These are phyloP conservation scores for Clivina fossor DNA, from an alignment of 2,888 invertebrate species.

Conservation along the genomic window DNA sequence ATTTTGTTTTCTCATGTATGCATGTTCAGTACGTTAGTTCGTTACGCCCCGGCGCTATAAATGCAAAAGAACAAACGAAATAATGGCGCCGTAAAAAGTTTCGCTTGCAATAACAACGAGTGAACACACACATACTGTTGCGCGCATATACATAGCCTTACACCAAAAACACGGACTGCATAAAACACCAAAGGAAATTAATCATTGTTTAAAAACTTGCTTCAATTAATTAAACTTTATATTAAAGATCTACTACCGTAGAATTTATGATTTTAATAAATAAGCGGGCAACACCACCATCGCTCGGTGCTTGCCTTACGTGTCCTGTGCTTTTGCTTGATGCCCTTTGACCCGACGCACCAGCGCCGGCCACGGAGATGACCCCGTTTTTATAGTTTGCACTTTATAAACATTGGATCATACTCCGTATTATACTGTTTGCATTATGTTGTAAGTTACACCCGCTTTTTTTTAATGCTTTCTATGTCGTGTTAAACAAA, in stretches of 20 bases:
- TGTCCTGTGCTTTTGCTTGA: too few species aligned
- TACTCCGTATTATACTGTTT: too few species aligned
- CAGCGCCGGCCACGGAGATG: not conserved
- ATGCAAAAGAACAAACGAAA: constrained; percentile 38
- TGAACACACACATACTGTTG: constrained; percentile 10
- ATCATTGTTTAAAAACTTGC: constrained; percentile 37
- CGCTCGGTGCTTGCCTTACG: too few species aligned
- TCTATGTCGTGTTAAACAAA: too few species aligned
- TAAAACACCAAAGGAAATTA: constrained; percentile 31
- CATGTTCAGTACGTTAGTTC: too few species aligned
- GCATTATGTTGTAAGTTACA: too few species aligned
- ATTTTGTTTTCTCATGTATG: too few species aligned
- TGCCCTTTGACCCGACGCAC: too few species aligned
- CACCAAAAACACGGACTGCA: constrained; percentile 5
- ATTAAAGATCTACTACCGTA: constrained; percentile 33
- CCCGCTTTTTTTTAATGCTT: too few species aligned
- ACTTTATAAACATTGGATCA: constrained; percentile 26
- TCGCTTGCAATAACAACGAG: constrained; percentile 30
- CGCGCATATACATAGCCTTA: not conserved
- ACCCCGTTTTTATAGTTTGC: constrained; percentile 26
- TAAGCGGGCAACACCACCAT: too few species aligned
- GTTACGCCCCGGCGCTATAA: constrained; percentile 33
- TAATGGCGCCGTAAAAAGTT: constrained; percentile 40
- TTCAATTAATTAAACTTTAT: constrained; percentile 37
- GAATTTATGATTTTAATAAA: constrained; percentile 37